Conservation (phyloP, 2,797 vertebrate species). For the Pangasius larnaudii region DNA sequence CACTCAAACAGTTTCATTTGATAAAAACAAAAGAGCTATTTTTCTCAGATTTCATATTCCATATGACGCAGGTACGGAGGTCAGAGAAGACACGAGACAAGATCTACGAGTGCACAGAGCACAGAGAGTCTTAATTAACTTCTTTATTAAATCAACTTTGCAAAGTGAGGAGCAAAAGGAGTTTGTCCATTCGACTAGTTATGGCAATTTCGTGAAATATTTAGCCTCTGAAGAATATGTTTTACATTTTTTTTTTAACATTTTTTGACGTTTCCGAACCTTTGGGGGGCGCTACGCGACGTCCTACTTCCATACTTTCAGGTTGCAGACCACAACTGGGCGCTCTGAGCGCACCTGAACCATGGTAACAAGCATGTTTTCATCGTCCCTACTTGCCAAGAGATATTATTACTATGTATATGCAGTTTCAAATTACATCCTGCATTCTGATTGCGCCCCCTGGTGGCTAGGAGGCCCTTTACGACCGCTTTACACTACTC, state of each 20-base stretch:
- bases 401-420: not conserved
- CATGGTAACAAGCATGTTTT: not conserved
- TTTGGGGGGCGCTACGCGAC: no score
- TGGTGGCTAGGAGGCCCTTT: not conserved
- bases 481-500: not conserved
- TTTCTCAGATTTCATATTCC: not conserved
- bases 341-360: not conserved
- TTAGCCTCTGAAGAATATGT: not conserved
- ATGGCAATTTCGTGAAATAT: not conserved
- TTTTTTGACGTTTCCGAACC: not conserved
- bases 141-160: not conserved
- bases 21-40: not conserved
- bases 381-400: not conserved
- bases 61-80: not conserved
- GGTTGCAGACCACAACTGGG: not conserved
- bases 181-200: not conserved
- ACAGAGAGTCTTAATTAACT: not conserved
- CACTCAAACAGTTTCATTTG: not conserved
- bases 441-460: not conserved
- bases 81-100: not conserved
- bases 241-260: no score
- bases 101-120: no score
- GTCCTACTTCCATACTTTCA: no score
- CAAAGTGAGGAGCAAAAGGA: not conserved
- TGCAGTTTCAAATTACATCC: not conserved